Evolutionary conservation across 2,113 vertebrate genomes (phyloP), one percentile per base, ranked within the genome.

Genomic region (Pogonocichla stellata): DNA sequence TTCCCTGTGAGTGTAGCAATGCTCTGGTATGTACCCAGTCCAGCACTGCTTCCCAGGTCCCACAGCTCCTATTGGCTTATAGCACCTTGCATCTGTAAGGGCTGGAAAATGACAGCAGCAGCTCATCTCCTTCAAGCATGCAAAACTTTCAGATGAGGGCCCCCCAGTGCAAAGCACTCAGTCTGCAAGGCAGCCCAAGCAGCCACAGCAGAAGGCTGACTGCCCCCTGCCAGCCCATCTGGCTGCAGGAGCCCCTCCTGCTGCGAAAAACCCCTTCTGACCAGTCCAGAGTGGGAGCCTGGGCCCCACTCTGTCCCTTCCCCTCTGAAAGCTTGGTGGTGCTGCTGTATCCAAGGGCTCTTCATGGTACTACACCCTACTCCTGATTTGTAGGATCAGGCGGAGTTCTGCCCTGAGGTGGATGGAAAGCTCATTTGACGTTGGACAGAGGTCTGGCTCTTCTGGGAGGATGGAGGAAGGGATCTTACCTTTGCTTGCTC

Each of bases 341-440:
- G 45, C 13, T 65, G 33, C 36, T 51, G 58, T 51, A 38, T 33
- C 36, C 53, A 28, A 48, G 33, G 57, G 45, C 4, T 57, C 34
- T 53, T 80, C 31, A 1, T 25, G 38, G 29, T 20, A 7, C 16
- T 48, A 10, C 4, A 8, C 17, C 23, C 36, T 31, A 7, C 47
- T 47, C 34, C 31, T 48, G 2, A 1, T 67, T 29, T 57, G 64
- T 45, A 28, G 25, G 57, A 29, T 16, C 38, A 33, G 58, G 29
- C 2, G 0, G 54, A 79, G 9, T 45, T 66, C 51, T 34, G 50
- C 12, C 29, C 25, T 73, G 54, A 72, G 62, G 17, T 5, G 54
- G 29, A 48, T 1, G 36, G 57, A 36, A 80, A 73, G 12, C 6
- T n/a, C 5, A 1, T 43, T 3, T 0, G 0, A 5, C 53, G 36